Percentiles rank a stretch among this genome's conserved stretches.
phyloP scores from a whole-genome alignment of 2,888 invertebrate species.

The Troides helena region DNA sequence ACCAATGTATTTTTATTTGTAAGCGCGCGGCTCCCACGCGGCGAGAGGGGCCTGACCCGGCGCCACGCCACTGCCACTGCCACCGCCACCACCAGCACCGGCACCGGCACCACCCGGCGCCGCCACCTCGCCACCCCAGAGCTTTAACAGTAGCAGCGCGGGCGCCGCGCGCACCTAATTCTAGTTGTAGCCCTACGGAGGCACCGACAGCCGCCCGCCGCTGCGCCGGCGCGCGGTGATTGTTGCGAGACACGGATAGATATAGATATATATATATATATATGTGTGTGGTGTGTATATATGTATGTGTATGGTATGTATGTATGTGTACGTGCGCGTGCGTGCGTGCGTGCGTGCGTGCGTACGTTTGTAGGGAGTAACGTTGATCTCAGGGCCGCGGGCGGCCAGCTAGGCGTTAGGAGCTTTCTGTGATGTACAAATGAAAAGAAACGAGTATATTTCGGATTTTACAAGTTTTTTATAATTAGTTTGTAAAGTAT shows the following conservation, averaged over 20 bases:
- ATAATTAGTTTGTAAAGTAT: conserved; percentile 78
- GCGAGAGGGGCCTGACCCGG: conserved; percentile 39
- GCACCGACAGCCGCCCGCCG: too few relatives aligned
- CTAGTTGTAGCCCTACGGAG: conserved; percentile 72
- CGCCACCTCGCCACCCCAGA: conserved; percentile 37
- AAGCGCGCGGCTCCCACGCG: conserved; percentile 43
- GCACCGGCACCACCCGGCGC: too few relatives aligned
- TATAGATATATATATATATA: too few relatives aligned
- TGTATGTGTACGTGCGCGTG: conserved; percentile 69
- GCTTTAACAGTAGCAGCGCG: conserved; percentile 57
- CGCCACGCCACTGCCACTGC: too few relatives aligned
- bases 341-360: neutral
- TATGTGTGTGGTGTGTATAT: conserved; percentile 50
- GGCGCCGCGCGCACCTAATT: conserved; percentile 49
- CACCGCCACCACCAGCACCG: too few relatives aligned
- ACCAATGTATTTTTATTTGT: conserved; percentile 75
- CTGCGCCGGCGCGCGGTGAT: too few relatives aligned
- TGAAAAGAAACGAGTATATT: conserved; percentile 70
- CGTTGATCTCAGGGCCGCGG: conserved; percentile 76
- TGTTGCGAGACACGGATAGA: too few relatives aligned
- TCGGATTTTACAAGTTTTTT: conserved; percentile 80
- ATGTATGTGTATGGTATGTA: too few relatives aligned
- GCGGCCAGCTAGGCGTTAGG: conserved; percentile 51
- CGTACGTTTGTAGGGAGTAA: conserved; percentile 50
- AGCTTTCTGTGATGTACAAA: conserved; percentile 79